These are phyloP conservation scores for Neogale vison DNA, from an alignment of 2,113 vertebrate species.

Conservation along the genomic window DNA sequence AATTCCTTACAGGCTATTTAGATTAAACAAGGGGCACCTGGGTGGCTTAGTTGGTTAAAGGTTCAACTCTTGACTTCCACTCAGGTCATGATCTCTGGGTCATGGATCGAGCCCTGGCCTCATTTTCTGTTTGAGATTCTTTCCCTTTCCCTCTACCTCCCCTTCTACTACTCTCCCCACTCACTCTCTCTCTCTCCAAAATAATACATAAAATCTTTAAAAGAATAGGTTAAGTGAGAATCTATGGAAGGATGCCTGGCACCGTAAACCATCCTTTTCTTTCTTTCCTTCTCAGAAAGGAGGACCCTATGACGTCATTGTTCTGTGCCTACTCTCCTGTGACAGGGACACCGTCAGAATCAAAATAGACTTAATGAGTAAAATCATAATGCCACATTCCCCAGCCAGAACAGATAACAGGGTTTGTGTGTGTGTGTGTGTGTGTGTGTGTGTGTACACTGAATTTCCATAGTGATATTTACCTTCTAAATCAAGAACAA, in stretches of 20 bases:
- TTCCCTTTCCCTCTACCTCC: not conserved
- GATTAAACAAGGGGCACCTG: not conserved
- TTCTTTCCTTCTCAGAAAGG: not conserved
- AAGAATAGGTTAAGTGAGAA: not conserved
- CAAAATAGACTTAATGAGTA: not conserved
- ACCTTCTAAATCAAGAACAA: constrained; percentile 44
- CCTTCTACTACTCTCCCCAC: not conserved
- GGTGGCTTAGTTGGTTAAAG: not conserved
- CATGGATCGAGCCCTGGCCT: not conserved
- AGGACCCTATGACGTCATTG: not conserved
- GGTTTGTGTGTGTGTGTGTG: not conserved
- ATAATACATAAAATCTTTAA: not conserved
- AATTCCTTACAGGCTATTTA: not conserved
- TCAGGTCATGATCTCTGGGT: not conserved
- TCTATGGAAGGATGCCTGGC: not conserved
- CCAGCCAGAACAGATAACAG: not conserved
- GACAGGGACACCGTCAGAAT: not conserved
- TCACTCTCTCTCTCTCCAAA: not conserved
- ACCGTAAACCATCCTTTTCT: not conserved
- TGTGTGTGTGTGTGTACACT: not conserved
- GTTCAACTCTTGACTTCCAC: not conserved
- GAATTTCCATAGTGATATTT: constrained; percentile 3
- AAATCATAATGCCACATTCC: not conserved
- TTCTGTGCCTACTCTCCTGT: not conserved
- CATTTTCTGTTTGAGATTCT: not conserved